phyloP scores from a whole-genome alignment of 2,888 invertebrate species.

The Halictus quadricinctus region DNA sequence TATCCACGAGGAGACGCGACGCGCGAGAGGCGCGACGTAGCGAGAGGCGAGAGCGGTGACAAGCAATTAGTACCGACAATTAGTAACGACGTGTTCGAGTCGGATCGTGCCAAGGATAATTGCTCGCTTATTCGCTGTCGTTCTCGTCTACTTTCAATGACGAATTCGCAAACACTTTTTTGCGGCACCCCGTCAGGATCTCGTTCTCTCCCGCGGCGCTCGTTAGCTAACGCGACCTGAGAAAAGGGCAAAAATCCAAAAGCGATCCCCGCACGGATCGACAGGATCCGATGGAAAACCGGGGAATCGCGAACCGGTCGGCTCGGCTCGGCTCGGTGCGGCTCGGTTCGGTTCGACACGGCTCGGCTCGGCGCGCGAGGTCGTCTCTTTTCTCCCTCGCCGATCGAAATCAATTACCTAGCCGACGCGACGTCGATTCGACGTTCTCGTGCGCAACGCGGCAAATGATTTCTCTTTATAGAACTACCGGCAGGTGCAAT shows the following conservation, averaged over 20 bases:
- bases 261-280: neutral
- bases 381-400: slow-evolving; percentile 38
- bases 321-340: neutral
- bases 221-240: neutral
- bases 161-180: slow-evolving; percentile 60
- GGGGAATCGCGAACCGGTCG: neutral
- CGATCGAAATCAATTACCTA: slow-evolving; percentile 64
- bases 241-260: neutral
- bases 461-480: slow-evolving; percentile 69
- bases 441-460: slow-evolving; percentile 31
- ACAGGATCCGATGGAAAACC: slow-evolving; percentile 43
- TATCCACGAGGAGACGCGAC: slow-evolving; percentile 31
- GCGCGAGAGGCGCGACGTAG: neutral
- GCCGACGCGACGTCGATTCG: slow-evolving; percentile 29
- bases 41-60: slow-evolving; percentile 52
- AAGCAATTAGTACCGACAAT: slow-evolving; percentile 69
- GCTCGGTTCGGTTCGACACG: neutral
- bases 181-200: slow-evolving; percentile 40
- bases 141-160: slow-evolving; percentile 65
- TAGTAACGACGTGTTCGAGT: slow-evolving; percentile 57
- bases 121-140: slow-evolving; percentile 59
- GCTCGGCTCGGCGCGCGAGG: slow-evolving; percentile 47
- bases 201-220: slow-evolving; percentile 29
- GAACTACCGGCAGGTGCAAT: slow-evolving; percentile 60
- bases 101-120: slow-evolving; percentile 67